phyloP scores from a whole-genome alignment of 2,888 invertebrate species.

The Empis stercorea region DNA sequence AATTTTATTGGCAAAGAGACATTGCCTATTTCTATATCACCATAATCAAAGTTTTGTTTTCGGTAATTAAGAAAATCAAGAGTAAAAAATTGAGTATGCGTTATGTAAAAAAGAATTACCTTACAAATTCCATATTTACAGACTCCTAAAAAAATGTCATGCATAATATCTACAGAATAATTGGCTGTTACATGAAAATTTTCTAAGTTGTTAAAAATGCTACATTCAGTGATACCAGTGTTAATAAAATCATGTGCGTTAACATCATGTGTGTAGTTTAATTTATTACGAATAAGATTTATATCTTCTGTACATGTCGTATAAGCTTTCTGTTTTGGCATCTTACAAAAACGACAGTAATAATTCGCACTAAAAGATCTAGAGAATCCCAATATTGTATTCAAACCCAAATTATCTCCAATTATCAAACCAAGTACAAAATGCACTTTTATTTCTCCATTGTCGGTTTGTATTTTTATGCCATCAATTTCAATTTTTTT shows the following conservation, averaged over 20 bases:
- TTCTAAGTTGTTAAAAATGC: conserved; percentile 11
- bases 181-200: too few species aligned
- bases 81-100: conserved; percentile 6
- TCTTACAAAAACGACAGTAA: conserved; percentile 12
- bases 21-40: too few species aligned
- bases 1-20: too few species aligned
- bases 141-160: conserved; percentile 11
- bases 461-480: conserved; percentile 7
- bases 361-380: conserved; percentile 11
- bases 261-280: conserved; percentile 10
- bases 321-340: conserved; percentile 6
- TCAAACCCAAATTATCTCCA: conserved; percentile 10
- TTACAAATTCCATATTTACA: conserved; percentile 8
- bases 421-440: conserved; percentile 10
- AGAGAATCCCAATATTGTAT: conserved; percentile 9
- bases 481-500: conserved; percentile 11
- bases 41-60: too few species aligned
- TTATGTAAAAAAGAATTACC: conserved; percentile 3
- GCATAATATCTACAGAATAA: conserved; percentile 12
- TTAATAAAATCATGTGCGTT: conserved; percentile 7
- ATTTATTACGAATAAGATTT: conserved; percentile 9
- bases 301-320: conserved; percentile 7
- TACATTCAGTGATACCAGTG: conserved; percentile 8
- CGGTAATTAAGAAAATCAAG: too few species aligned
- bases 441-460: conserved; percentile 6